phyloP scores from a whole-genome alignment of 2,797 vertebrate genomes.

The Darevskia nairensis region DNA sequence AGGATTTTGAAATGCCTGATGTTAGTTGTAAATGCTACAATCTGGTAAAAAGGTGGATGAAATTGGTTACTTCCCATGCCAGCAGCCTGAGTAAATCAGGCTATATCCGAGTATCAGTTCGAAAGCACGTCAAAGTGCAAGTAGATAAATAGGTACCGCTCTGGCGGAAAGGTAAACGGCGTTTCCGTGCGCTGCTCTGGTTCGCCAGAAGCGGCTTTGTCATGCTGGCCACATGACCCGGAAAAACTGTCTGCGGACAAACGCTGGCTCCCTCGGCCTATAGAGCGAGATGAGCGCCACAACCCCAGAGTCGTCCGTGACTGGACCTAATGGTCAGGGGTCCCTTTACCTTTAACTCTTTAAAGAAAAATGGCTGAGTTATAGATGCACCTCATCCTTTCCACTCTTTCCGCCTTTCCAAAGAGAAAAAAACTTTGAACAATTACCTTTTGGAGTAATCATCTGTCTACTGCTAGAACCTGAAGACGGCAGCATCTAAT shows the following conservation, averaged over 20 bases:
- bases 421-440: background rate
- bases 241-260: too few species aligned
- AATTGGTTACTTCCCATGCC: background rate
- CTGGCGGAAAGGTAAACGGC: too few species aligned
- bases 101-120: too few species aligned
- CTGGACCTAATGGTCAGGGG: too few species aligned
- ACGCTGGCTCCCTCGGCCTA: too few species aligned
- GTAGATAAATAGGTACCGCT: too few species aligned
- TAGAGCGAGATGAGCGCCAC: too few species aligned
- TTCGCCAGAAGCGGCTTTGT: too few species aligned
- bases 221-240: too few species aligned
- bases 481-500: slow-evolving; percentile 68
- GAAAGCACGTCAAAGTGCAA: too few species aligned
- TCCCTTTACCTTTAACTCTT: background rate
- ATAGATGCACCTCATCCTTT: background rate
- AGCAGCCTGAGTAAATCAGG: background rate
- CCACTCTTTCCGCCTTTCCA: background rate
- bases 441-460: slow-evolving; percentile 67
- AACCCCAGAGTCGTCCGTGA: too few species aligned
- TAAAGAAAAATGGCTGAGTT: background rate
- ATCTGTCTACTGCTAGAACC: slow-evolving; percentile 53
- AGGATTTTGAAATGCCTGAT: slow-evolving; percentile 14
- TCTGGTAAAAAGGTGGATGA: background rate
- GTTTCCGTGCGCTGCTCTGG: too few species aligned
- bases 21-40: background rate